Evolutionary conservation across 1,140 invertebrate species (phyloP), one percentile per base, ranked within the genome.

Genomic region (Acromyrmex heyeri): DNA sequence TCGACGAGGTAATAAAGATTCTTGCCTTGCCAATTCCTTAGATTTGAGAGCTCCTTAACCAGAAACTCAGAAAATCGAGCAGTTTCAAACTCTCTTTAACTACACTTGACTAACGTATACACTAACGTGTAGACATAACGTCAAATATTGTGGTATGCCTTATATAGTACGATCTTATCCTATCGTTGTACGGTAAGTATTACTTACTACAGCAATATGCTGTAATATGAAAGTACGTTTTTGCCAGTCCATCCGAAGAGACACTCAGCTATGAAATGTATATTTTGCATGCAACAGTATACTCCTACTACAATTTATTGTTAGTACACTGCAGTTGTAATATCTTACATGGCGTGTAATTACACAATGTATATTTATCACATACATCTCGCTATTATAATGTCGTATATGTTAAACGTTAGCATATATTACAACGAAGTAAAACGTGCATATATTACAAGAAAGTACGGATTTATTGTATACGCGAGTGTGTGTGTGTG

Each of bases 71-170:
- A 65, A 30, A 81, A 81, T 70, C 78, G 50, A 81, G 65, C 67
- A 53, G 64, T 70, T 48, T 61, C 50, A 57, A 81, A 81, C 27
- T 81, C 55, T 21, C 30, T 21, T 81, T 57, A 70, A 57, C 64
- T 44, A 70, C 64, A 81, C 78, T 81, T 44, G 77, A 12, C 61
- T 69, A 67, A 79, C 30, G 48, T 81, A 38, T 55, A 69, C 38
- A 69, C 77, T 69, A 81, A 69, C 64, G 24, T 38, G 34, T n/a
- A 81, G 21, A 38, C 4, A 44, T 44, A 81, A 70, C 53, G 53
- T 57, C 64, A 57, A 44, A 57, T 90, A 91, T 89, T 90, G 87
- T 85, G 89, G 81, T 90, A 90, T 87, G 91, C n/a, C 48, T 53
- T 55, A 44, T 30, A 34, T 18, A 79, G 30, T 27, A 44, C 21